Evolutionary conservation across 2,797 vertebrate species (phyloP).

Genomic region (Diplodus puntazzo): DNA sequence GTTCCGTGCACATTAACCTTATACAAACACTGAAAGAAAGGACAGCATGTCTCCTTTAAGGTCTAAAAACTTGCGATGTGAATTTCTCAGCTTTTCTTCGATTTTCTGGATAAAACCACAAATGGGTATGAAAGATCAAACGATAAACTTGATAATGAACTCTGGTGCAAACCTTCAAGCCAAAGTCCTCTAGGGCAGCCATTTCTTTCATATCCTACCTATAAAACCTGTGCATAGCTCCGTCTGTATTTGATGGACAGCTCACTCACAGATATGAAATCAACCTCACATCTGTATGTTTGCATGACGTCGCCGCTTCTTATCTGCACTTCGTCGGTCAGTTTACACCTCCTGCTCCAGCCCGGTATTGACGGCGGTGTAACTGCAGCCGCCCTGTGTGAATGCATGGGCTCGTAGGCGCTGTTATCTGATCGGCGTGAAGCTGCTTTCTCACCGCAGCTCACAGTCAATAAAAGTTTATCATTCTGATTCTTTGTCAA

Average conservation of each 20-base stretch:
- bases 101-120: neutral
- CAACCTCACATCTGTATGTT: slow-evolving; percentile 17
- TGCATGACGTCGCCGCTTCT: slow-evolving; percentile 5
- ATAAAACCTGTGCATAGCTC: slow-evolving; percentile 12
- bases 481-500: slow-evolving; percentile 34
- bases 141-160: neutral
- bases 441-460: slow-evolving; percentile 27
- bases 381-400: slow-evolving; percentile 28
- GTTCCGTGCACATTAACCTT: too few species aligned
- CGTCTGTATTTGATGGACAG: neutral
- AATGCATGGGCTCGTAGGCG: neutral
- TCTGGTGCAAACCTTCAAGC: neutral
- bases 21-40: too few species aligned
- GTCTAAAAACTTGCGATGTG: neutral
- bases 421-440: slow-evolving; percentile 43
- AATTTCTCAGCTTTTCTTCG: neutral
- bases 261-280: slow-evolving; percentile 20
- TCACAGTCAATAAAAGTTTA: slow-evolving; percentile 33
- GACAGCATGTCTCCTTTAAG: neutral
- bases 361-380: slow-evolving; percentile 39
- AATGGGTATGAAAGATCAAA: neutral
- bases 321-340: slow-evolving; percentile 22
- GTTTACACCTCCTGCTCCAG: slow-evolving; percentile 23
- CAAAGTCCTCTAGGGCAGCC: neutral
- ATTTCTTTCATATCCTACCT: neutral